Evolutionary conservation across 2,888 invertebrate genomes (phyloP).

Genomic region (Oscheius sp.): DNA sequence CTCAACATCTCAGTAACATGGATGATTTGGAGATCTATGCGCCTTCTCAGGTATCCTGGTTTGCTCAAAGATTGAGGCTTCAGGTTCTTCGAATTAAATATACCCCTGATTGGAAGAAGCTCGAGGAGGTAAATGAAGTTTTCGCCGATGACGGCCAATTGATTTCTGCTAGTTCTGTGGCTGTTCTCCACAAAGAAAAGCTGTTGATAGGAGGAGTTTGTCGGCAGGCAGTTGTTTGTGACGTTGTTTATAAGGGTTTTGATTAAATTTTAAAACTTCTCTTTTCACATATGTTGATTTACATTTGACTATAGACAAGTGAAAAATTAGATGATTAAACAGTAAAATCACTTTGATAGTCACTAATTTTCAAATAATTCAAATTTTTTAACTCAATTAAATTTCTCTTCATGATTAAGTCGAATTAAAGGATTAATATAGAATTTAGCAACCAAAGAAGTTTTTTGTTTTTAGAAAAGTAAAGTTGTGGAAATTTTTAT

Average conservation of each 20-base stretch:
- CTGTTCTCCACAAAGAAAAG: conserved; percentile 33
- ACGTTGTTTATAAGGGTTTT: not conserved
- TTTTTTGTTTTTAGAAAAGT: not conserved
- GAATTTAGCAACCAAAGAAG: too few species aligned
- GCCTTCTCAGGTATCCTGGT: not conserved
- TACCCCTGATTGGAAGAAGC: conserved; percentile 32
- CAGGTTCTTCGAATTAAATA: conserved; percentile 42
- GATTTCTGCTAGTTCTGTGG: conserved; percentile 36
- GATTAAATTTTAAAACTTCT: too few species aligned
- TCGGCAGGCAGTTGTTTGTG: conserved; percentile 32
- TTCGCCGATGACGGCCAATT: conserved; percentile 43
- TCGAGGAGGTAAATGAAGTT: conserved; percentile 35
- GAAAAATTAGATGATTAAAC: too few species aligned
- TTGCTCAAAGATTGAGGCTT: too few species aligned
- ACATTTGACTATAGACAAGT: too few species aligned
- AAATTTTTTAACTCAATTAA: too few species aligned
- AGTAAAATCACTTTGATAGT: too few species aligned
- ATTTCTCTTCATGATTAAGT: too few species aligned
- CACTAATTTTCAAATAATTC: too few species aligned
- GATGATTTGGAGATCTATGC: not conserved
- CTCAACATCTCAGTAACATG: not conserved
- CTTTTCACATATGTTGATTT: too few species aligned
- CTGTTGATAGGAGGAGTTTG: conserved; percentile 39
- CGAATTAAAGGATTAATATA: too few species aligned
- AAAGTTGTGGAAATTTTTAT: too few species aligned